Percentiles rank a stretch among this genome's conserved stretches.
phyloP scores from a whole-genome alignment of 2,797 vertebrate genomes.

The Pipistrellus pipistrellus region DNA sequence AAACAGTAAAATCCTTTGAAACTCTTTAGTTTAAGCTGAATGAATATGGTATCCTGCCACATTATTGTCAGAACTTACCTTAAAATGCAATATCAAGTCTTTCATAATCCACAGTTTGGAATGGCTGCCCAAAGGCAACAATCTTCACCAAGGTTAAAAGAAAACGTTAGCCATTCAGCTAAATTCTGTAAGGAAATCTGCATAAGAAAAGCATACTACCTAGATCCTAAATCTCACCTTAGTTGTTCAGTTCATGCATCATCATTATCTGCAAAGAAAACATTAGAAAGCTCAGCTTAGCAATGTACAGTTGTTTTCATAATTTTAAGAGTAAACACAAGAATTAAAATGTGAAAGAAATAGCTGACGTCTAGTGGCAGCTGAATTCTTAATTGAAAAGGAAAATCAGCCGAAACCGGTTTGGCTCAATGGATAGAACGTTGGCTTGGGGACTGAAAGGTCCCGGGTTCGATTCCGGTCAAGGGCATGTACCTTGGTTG shows the following conservation, averaged over 20 bases:
- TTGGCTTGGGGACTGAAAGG: no score
- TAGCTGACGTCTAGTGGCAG: conserved; percentile 7
- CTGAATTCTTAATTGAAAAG: conserved; percentile 37
- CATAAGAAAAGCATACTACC: conserved; percentile 45
- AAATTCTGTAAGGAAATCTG: conserved; percentile 47
- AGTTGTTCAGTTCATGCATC: conserved; percentile 82
- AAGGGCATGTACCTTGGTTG: no score
- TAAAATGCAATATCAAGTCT: conserved; percentile 60
- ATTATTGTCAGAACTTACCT: conserved; percentile 61
- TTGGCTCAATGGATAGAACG: no score
- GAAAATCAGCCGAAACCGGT: no score
- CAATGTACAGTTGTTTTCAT: conserved; percentile 12
- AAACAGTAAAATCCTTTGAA: conserved; percentile 46
- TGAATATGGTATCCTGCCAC: neutral
- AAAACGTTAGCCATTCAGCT: conserved; percentile 35
- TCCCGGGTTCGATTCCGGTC: no score
- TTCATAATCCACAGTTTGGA: conserved; percentile 10
- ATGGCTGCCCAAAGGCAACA: conserved; percentile 1
- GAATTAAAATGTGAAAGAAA: conserved; percentile 61
- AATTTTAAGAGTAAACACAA: conserved; percentile 49
- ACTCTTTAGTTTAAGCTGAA: conserved; percentile 37
- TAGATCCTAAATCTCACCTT: conserved; percentile 75
- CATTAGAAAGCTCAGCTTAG: conserved; percentile 62
- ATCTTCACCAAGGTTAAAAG: conserved; percentile 61
- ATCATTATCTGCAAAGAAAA: conserved; percentile 83